Percentiles rank a stretch among this genome's conserved stretches.
These are phyloP conservation scores for Centrocercus urophasianus DNA, from an alignment of 2,113 vertebrate genomes.

Conservation along the genomic window DNA sequence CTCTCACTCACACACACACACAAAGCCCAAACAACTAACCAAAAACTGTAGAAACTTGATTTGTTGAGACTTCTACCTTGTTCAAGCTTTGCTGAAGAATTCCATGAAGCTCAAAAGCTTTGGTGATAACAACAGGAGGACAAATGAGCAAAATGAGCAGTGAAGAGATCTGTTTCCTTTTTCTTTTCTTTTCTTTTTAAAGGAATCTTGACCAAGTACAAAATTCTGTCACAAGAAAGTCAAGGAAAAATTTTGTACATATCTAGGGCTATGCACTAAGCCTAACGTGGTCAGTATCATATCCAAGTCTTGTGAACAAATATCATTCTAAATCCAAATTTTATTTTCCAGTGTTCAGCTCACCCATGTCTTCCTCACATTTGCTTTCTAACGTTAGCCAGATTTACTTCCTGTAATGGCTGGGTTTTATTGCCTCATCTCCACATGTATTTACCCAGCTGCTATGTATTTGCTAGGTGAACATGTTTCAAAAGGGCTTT, in stretches of 20 bases:
- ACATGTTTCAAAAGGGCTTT: conserved; percentile 68
- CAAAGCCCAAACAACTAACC: background rate
- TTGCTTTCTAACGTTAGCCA: conserved; percentile 53
- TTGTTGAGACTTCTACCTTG: background rate
- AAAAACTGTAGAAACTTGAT: background rate
- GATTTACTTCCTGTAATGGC: conserved; percentile 68
- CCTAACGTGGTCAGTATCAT: background rate
- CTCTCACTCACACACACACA: no score
- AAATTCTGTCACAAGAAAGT: background rate
- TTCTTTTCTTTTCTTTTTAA: background rate
- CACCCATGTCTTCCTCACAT: background rate
- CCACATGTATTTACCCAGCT: conserved; percentile 78
- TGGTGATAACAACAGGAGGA: background rate
- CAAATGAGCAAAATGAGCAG: background rate
- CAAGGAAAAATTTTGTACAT: background rate
- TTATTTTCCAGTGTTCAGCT: background rate
- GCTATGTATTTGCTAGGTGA: conserved; percentile 72
- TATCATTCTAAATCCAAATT: background rate
- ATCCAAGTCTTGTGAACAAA: background rate
- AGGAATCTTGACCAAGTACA: background rate
- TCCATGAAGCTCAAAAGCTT: background rate
- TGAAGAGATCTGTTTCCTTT: background rate
- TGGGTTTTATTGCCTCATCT: conserved; percentile 55
- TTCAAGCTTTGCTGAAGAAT: background rate
- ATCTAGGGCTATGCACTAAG: background rate